A percentile compares a stretch with the other conserved stretches of the same genome.
Evolutionary conservation across 2,797 vertebrate genomes (phyloP).

Genomic region (Artibeus lituratus): DNA sequence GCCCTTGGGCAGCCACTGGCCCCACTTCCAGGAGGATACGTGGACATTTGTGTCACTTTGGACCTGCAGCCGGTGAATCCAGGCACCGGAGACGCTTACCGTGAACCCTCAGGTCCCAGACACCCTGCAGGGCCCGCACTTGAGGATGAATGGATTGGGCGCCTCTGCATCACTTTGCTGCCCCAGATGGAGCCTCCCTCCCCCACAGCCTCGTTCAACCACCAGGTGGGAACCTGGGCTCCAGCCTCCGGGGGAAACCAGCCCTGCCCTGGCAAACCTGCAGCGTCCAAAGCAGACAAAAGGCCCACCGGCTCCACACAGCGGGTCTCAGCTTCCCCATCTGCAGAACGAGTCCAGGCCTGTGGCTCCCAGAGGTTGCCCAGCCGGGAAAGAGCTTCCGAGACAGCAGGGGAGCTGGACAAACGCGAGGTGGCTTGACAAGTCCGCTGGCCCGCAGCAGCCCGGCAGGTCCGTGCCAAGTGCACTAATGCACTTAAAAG

Average conservation of each 20-base stretch:
- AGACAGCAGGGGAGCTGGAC: slow-evolving; percentile 43
- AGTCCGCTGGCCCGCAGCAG: not conserved
- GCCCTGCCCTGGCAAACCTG: not conserved
- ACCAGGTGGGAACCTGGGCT: not conserved
- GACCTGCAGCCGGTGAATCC: not conserved
- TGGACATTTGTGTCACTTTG: not conserved
- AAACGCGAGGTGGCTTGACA: slow-evolving; percentile 56
- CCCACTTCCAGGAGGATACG: not conserved
- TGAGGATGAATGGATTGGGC: not conserved
- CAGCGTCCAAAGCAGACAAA: not conserved
- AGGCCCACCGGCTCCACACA: not conserved
- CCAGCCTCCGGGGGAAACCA: not conserved
- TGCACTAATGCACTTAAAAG: slow-evolving; percentile 71
- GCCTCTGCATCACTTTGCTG: not conserved
- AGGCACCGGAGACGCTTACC: not conserved
- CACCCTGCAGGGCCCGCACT: not conserved
- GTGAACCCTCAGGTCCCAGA: not conserved
- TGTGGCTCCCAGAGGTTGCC: slow-evolving; percentile 32
- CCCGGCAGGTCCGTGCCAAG: slow-evolving; percentile 38
- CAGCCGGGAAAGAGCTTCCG: slow-evolving; percentile 56
- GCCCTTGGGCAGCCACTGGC: not conserved
- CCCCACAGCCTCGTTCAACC: not conserved
- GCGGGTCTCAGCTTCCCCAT: not conserved
- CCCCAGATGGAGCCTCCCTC: not conserved
- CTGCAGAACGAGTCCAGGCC: not conserved